These are phyloP conservation scores for Nephrotoma guestfalica DNA, from an alignment of 2,888 invertebrate genomes.

Conservation along the genomic window DNA sequence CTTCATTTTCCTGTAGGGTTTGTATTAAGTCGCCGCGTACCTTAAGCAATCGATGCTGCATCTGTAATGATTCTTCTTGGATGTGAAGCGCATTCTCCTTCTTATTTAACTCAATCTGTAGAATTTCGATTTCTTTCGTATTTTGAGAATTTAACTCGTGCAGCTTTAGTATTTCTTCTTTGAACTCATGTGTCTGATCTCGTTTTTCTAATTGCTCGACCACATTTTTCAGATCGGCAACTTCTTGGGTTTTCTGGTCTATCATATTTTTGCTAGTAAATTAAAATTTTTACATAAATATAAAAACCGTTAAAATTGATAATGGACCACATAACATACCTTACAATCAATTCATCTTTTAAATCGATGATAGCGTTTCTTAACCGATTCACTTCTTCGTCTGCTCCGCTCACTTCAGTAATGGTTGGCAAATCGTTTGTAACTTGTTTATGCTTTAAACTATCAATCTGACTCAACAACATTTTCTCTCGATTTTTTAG, in stretches of 20 bases:
- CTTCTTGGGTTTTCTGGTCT: not conserved
- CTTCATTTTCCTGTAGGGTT: conserved; percentile 22
- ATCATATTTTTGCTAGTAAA: not conserved
- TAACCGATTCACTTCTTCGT: not conserved
- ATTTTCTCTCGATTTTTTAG: not conserved
- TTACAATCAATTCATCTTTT: not conserved
- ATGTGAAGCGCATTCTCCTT: conserved; percentile 12
- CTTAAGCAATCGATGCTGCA: conserved; percentile 19
- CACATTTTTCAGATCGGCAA: not conserved
- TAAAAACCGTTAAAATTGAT: not conserved
- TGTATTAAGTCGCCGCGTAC: conserved; percentile 21
- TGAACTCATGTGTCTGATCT: not conserved
- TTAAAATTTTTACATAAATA: not conserved
- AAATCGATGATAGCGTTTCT: not conserved
- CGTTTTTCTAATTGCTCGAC: not conserved
- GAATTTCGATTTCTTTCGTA: not conserved
- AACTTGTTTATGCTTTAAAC: not conserved
- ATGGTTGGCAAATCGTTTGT: not conserved
- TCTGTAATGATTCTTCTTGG: conserved; percentile 19
- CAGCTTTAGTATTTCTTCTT: not conserved
- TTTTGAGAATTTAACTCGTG: not conserved
- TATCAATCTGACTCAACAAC: not conserved
- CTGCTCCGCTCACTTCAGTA: not conserved
- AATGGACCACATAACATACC: not conserved
- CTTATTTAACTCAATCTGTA: not conserved